Evolutionary conservation across 2,113 vertebrate genomes (phyloP).

Genomic region (Diadophis punctatus): DNA sequence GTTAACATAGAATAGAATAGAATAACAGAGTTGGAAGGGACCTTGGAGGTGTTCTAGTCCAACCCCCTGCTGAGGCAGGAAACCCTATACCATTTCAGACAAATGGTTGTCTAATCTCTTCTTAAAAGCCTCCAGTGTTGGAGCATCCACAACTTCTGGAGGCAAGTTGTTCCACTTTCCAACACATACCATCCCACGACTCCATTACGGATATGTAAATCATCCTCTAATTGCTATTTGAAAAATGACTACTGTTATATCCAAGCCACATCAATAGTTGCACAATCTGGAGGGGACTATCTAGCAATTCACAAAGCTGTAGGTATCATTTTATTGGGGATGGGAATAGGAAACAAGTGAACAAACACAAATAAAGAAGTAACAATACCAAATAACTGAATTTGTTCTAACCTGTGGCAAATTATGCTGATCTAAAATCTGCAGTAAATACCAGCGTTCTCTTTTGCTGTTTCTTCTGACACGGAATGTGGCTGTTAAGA

Average conservation of each 20-base stretch:
- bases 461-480: constrained; percentile 87
- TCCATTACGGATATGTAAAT: not conserved
- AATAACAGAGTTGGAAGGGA: too few species aligned
- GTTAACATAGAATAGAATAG: not conserved
- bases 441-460: constrained; percentile 93
- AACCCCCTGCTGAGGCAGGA: too few species aligned
- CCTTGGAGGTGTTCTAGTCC: too few species aligned
- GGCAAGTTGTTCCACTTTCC: not conserved
- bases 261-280: not conserved
- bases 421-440: constrained; percentile 83
- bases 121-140: too few species aligned
- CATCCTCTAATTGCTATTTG: not conserved
- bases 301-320: not conserved
- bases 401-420: constrained; percentile 77
- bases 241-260: not conserved
- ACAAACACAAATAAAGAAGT: not conserved
- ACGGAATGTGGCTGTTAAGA: constrained; percentile 80
- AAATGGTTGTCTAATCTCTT: too few species aligned
- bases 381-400: not conserved
- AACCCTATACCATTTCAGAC: too few species aligned
- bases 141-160: too few species aligned
- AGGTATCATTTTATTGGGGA: not conserved
- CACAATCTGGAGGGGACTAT: not conserved
- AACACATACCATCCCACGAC: not conserved
- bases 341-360: not conserved